Conservation (phyloP, 2,797 vertebrate species). For the Synanceia verrucosa region DNA sequence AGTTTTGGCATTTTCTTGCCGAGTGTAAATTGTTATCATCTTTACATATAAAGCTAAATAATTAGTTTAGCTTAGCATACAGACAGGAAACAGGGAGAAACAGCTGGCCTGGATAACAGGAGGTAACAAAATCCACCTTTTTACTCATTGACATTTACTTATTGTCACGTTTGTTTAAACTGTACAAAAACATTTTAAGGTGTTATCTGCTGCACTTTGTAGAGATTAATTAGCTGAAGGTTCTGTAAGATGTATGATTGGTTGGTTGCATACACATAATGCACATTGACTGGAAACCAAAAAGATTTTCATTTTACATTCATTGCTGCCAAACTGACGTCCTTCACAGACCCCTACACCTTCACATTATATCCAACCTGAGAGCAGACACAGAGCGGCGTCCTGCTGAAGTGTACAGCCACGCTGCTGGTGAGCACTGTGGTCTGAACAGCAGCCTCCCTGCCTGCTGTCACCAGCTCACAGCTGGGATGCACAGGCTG, state of each 20-base stretch:
- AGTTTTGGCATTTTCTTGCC: background rate
- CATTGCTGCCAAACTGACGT: background rate
- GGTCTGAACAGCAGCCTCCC: constrained; percentile 46
- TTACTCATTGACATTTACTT: background rate
- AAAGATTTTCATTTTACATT: background rate
- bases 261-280: background rate
- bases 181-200: background rate
- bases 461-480: constrained; percentile 46
- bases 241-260: background rate
- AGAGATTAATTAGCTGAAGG: background rate
- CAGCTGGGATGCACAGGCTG: constrained; percentile 51
- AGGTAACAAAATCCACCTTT: background rate
- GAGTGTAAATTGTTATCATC: background rate
- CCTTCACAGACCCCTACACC: background rate
- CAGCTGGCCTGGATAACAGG: background rate
- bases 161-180: background rate
- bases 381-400: background rate
- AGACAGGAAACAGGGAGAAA: background rate
- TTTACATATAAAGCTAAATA: background rate
- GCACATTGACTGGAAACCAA: background rate
- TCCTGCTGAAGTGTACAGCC: constrained; percentile 44
- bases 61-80: background rate
- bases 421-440: constrained; percentile 26
- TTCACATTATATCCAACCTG: constrained; percentile 18
- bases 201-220: background rate